A percentile compares a stretch with the other conserved stretches of the same genome.
Evolutionary conservation across 2,113 vertebrate species (phyloP).

Genomic region (Ammodramus savannarum): DNA sequence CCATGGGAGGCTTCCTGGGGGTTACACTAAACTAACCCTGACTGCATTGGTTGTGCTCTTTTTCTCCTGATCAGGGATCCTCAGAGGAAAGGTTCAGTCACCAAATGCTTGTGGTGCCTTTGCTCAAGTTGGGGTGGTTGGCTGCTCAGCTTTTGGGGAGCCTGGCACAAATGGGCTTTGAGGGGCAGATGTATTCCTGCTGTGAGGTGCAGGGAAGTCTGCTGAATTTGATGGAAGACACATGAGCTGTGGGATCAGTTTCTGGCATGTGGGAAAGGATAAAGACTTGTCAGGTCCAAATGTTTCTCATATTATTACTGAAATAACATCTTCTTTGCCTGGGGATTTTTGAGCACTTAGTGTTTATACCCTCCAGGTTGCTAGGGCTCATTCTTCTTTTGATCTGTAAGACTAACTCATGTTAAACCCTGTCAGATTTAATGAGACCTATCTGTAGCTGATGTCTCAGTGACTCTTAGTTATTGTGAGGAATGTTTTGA

Average conservation of each 20-base stretch:
- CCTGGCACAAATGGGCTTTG: neutral
- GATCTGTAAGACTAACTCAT: fast-evolving
- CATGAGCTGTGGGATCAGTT: neutral
- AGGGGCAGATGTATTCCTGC: neutral
- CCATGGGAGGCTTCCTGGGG: neutral
- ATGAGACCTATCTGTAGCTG: neutral
- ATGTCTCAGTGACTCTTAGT: neutral
- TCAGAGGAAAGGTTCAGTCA: neutral
- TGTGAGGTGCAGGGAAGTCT: neutral
- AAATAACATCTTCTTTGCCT: neutral
- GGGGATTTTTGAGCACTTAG: neutral
- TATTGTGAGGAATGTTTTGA: neutral
- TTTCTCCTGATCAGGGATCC: neutral
- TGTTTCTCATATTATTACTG: neutral
- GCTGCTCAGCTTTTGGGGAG: neutral
- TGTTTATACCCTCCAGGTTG: neutral
- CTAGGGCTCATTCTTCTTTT: neutral
- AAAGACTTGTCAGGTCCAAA: neutral
- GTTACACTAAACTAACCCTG: neutral
- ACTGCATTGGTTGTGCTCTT: fast-evolving
- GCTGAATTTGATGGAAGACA: neutral
- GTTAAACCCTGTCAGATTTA: neutral
- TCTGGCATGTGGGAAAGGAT: neutral
- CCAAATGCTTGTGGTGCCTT: neutral
- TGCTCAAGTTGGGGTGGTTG: neutral